phyloP scores from a whole-genome alignment of 1,140 invertebrate species.

The Elysia chlorotica region DNA sequence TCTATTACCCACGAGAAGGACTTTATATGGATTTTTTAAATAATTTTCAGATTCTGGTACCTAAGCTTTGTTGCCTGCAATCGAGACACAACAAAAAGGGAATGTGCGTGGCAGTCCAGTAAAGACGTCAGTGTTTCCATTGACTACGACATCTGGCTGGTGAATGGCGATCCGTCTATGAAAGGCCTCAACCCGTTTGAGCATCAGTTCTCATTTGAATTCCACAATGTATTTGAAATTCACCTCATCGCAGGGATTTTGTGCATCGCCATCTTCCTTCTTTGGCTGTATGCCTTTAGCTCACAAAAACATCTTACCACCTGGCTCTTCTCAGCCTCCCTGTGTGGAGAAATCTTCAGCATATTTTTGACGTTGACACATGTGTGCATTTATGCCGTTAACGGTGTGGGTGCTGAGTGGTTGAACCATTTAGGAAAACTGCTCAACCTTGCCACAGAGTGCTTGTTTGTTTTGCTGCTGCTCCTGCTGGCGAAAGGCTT shows the following conservation, averaged over 20 bases:
- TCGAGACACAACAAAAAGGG: slow-evolving; percentile 71
- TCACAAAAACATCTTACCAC: slow-evolving; percentile 89
- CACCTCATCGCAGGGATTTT: slow-evolving; percentile 88
- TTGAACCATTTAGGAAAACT: slow-evolving; percentile 87
- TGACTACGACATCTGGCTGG: slow-evolving; percentile 92
- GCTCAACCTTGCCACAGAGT: slow-evolving; percentile 88
- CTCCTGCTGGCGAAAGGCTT: slow-evolving; percentile 94
- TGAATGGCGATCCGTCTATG: slow-evolving; percentile 88
- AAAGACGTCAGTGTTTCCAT: slow-evolving; percentile 64
- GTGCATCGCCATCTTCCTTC: slow-evolving; percentile 80
- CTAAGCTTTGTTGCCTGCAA: slow-evolving; percentile 91
- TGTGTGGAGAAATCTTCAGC: slow-evolving; percentile 83
- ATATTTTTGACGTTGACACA: slow-evolving; percentile 87
- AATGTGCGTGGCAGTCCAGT: slow-evolving; percentile 51
- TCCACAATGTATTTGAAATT: slow-evolving; percentile 85
- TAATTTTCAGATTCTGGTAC: slow-evolving; percentile 85
- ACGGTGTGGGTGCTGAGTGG: slow-evolving; percentile 83
- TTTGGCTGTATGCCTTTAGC: slow-evolving; percentile 87
- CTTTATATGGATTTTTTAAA: neutral
- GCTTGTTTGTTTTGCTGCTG: slow-evolving; percentile 92
- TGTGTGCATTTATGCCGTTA: slow-evolving; percentile 84
- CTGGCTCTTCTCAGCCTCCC: slow-evolving; percentile 85
- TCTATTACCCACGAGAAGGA: too few relatives aligned
- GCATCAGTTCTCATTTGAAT: slow-evolving; percentile 95
- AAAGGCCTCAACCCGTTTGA: slow-evolving; percentile 75